Conservation (phyloP, 2,113 vertebrate species). For the Paramisgurnus dabryanus region DNA sequence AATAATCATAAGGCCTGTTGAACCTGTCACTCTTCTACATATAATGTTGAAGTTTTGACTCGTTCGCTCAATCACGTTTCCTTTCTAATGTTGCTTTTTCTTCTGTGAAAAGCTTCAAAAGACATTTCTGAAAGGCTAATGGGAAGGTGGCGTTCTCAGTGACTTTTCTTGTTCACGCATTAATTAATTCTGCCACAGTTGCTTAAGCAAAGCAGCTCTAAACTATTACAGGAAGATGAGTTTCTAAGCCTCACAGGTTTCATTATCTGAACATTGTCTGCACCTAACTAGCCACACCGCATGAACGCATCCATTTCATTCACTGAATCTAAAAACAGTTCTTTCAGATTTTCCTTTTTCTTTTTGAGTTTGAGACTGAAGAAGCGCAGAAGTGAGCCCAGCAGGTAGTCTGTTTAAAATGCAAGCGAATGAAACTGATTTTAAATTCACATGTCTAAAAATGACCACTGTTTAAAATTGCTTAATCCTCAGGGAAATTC, state of each 20-base stretch:
- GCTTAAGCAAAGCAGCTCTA: constrained; percentile 7
- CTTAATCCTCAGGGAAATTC: constrained; percentile 22
- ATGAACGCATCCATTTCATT: constrained; percentile 11
- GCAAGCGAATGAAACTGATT: constrained; percentile 23
- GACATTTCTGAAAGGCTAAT: constrained; percentile 17
- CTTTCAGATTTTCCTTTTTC: constrained; percentile 27
- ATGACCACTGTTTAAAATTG: constrained; percentile 25
- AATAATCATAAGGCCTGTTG: constrained; percentile 30
- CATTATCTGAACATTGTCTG: constrained; percentile 35
- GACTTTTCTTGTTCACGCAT: constrained; percentile 13
- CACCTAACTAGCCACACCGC: constrained; percentile 27
- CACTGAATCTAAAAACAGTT: constrained; percentile 28
- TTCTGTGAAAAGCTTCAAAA: constrained; percentile 16
- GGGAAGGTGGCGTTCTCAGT: constrained; percentile 11
- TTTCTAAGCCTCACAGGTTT: constrained; percentile 29
- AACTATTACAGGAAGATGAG: constrained; percentile 13
- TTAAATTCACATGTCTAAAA: constrained; percentile 12
- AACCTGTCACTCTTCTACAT: constrained; percentile 13
- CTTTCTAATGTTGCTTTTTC: constrained; percentile 1
- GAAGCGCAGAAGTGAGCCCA: not conserved
- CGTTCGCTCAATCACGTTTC: not conserved
- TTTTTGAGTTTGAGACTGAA: constrained; percentile 13
- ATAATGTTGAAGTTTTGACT: not conserved
- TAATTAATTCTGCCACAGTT: constrained; percentile 20
- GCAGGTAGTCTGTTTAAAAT: constrained; percentile 33